Conservation (phyloP, 1,140 invertebrate species). For the Plodia interpunctella region DNA sequence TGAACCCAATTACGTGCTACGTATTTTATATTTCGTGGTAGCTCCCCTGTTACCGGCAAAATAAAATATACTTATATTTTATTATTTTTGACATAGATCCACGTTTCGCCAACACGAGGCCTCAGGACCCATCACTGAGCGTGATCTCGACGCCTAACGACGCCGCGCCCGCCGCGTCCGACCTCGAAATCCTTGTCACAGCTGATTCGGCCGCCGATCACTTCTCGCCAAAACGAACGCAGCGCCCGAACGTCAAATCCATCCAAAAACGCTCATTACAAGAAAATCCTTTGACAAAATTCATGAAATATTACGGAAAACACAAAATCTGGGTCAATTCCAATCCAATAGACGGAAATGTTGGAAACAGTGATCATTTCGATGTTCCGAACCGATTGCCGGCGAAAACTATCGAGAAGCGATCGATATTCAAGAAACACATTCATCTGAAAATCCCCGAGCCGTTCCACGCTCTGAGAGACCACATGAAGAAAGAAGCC, state of each 20-base stretch:
- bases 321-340: constrained; percentile 48
- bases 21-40: too few species aligned
- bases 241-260: constrained; percentile 16
- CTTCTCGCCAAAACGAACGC: neutral
- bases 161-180: neutral
- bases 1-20: too few species aligned
- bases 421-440: constrained; percentile 21
- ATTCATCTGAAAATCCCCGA: constrained; percentile 19
- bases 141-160: neutral
- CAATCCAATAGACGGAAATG: constrained; percentile 18
- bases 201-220: constrained; percentile 7
- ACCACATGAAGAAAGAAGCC: constrained; percentile 21
- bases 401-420: constrained; percentile 26
- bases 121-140: neutral
- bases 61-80: too few species aligned
- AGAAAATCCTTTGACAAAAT: constrained; percentile 30
- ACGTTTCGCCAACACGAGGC: neutral
- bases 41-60: too few species aligned
- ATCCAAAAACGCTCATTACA: constrained; percentile 31
- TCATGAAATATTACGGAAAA: constrained; percentile 51
- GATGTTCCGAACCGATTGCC: constrained; percentile 36
- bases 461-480: constrained; percentile 21
- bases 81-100: neutral
- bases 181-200: constrained; percentile 17
- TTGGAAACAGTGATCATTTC: constrained; percentile 16